These are phyloP conservation scores for Siphamia tubifer DNA, from an alignment of 2,113 vertebrate species.

Conservation along the genomic window DNA sequence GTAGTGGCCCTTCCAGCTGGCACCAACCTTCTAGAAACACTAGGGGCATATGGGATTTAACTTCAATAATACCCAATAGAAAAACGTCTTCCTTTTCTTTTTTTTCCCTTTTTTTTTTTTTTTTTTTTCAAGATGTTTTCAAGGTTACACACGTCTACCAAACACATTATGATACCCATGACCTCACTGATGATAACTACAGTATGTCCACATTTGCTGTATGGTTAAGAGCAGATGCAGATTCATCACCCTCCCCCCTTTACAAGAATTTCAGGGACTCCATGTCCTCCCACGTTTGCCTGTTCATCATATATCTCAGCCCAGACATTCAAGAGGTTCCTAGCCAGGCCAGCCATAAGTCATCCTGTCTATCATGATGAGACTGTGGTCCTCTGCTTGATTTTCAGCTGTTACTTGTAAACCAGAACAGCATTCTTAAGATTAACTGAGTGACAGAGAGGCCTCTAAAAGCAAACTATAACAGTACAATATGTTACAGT, in stretches of 20 bases:
- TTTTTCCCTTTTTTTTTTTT: not conserved
- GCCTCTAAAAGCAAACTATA: conserved; percentile 67
- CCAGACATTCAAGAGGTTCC: conserved; percentile 58
- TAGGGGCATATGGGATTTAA: conserved; percentile 4
- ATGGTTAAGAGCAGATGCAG: conserved; percentile 55
- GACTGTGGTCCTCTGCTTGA: conserved; percentile 16
- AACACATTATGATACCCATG: conserved; percentile 30
- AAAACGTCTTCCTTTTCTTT: not conserved
- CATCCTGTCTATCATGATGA: conserved; percentile 58
- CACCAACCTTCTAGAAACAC: not conserved
- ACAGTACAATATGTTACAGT: conserved; percentile 60
- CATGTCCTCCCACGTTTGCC: conserved; percentile 56
- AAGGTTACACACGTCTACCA: conserved; percentile 41
- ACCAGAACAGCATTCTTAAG: conserved; percentile 58
- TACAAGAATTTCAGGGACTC: conserved; percentile 63
- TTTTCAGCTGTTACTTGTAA: conserved; percentile 68
- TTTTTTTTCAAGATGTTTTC: conserved; percentile 19
- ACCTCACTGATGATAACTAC: conserved; percentile 55
- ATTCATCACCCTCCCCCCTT: conserved; percentile 52
- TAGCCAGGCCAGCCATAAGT: conserved; percentile 63
- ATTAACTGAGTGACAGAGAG: conserved; percentile 65
- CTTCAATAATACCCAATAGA: conserved; percentile 8
- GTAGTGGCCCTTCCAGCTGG: conserved; percentile 64
- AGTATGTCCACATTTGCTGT: conserved; percentile 39
- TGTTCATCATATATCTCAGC: conserved; percentile 61